Evolutionary conservation across 2,888 invertebrate genomes (phyloP).

Genomic region (Cerastis rubricosa): DNA sequence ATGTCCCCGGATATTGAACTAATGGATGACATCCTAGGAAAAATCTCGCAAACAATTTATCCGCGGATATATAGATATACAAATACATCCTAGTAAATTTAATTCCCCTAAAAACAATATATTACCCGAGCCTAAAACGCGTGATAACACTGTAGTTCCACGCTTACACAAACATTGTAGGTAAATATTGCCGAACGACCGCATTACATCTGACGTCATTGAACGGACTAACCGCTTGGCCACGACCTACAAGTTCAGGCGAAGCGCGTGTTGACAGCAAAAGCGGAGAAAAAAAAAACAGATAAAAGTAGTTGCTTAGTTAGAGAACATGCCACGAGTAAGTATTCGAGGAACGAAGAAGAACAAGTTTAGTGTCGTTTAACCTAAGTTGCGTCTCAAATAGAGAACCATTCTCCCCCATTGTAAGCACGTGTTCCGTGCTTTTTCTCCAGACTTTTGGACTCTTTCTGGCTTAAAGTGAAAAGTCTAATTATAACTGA

Average conservation of each 20-base stretch:
- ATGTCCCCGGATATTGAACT: slow-evolving; percentile 3
- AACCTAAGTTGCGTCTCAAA: background rate
- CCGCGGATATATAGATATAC: background rate
- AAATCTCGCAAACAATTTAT: background rate
- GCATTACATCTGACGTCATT: slow-evolving; percentile 2
- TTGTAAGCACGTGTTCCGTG: background rate
- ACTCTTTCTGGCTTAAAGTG: background rate
- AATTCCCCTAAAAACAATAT: slow-evolving; percentile 10
- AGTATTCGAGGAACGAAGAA: background rate
- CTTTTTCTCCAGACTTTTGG: background rate
- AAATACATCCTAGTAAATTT: background rate
- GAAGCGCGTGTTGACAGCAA: background rate
- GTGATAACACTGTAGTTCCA: slow-evolving; percentile 21
- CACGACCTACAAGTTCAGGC: background rate
- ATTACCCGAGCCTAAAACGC: slow-evolving; percentile 14
- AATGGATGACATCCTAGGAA: background rate
- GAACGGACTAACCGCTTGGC: background rate
- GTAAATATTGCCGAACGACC: slow-evolving; percentile 30
- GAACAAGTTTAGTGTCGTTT: no score
- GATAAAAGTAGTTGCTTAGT: no score
- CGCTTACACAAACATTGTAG: slow-evolving; percentile 28
- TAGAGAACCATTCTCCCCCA: background rate
- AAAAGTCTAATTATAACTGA: background rate
- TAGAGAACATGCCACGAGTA: background rate
- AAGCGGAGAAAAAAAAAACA: no score